A percentile compares a stretch with the other conserved stretches of the same genome.
Conservation (phyloP, 2,797 vertebrate species). For the Zalophus californianus region DNA sequence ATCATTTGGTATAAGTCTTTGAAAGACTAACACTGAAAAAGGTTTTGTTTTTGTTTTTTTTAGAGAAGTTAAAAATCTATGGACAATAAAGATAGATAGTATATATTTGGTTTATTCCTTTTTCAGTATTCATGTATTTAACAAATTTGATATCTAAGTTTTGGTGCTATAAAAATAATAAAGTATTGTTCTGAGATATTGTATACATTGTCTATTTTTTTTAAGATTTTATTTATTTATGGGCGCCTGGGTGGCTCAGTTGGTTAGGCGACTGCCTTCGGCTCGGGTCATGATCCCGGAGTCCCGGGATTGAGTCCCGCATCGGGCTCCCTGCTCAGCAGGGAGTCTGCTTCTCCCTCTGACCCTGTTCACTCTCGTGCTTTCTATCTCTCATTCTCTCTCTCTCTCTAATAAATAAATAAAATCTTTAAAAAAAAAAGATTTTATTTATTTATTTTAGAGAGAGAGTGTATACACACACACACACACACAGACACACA, state of each 20-base stretch:
- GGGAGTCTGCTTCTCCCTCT: too few relatives aligned
- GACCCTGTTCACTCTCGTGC: too few relatives aligned
- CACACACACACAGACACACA: too few relatives aligned
- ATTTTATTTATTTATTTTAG: neutral
- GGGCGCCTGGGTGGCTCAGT: too few relatives aligned
- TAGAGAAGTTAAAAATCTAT: slow-evolving; percentile 37
- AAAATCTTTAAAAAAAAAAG: too few relatives aligned
- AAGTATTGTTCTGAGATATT: slow-evolving; percentile 65
- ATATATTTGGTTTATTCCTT: slow-evolving; percentile 53
- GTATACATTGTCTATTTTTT: neutral
- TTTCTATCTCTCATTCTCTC: too few relatives aligned
- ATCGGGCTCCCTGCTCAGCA: too few relatives aligned
- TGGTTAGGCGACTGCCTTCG: too few relatives aligned
- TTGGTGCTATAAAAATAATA: slow-evolving; percentile 46
- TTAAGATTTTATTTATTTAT: neutral
- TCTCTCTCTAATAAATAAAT: too few relatives aligned
- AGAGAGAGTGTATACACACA: too few relatives aligned
- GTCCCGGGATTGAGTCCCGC: too few relatives aligned
- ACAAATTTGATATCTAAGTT: slow-evolving; percentile 53
- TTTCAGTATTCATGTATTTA: slow-evolving; percentile 67
- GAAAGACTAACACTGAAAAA: neutral
- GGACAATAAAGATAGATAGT: neutral
- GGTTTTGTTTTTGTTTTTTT: neutral
- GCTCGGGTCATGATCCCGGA: too few relatives aligned
- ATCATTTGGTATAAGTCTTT: neutral